Conservation (phyloP, 2,797 vertebrate species). For the Poeciliopsis turneri region DNA sequence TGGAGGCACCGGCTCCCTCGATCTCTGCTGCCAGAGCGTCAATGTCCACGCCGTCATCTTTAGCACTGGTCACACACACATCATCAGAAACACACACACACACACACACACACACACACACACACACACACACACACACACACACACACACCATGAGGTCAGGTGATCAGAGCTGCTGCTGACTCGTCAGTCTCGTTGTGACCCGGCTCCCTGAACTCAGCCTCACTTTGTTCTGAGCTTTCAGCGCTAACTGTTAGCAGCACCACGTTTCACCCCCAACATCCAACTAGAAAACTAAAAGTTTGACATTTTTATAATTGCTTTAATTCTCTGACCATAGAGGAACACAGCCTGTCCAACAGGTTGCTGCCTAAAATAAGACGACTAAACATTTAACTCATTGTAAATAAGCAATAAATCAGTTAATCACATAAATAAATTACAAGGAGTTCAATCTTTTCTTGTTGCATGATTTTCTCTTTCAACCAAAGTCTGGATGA, state of each 20-base stretch:
- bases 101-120: neutral
- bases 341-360: neutral
- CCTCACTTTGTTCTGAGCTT: neutral
- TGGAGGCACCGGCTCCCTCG: conserved; percentile 90
- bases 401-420: too few species aligned
- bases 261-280: too few species aligned
- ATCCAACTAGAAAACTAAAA: too few species aligned
- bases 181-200: conserved; percentile 44
- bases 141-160: neutral
- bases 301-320: neutral
- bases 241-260: neutral
- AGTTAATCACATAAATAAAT: too few species aligned
- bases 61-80: conserved; percentile 43
- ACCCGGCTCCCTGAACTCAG: conserved; percentile 10
- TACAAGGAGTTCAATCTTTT: too few species aligned
- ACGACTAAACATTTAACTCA: neutral
- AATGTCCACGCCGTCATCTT: conserved; percentile 85
- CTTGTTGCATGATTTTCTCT: too few species aligned
- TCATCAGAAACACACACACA: too few species aligned
- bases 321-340: neutral
- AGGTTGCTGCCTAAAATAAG: neutral
- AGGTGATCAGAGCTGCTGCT: conserved; percentile 34
- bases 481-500: too few species aligned
- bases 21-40: conserved; percentile 93
- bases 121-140: neutral